Base-by-base conservation (phyloP, 2,797 vertebrate species). In the Danio jaintianensis region DNA sequence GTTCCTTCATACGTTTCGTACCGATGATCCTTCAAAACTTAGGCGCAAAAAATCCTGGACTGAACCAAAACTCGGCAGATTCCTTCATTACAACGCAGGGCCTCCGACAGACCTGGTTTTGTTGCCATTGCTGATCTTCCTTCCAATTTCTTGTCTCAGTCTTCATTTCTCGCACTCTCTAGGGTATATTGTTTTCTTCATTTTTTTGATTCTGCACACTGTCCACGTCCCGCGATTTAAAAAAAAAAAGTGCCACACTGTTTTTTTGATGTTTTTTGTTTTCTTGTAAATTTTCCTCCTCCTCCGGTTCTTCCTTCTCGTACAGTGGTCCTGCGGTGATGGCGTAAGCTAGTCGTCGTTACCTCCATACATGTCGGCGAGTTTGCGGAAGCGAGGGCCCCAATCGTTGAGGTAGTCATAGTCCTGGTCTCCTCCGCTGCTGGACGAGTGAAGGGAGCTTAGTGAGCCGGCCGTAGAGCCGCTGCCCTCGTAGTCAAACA, bases 391-490 rank as follows among this genome's bases (percentile, higher is more conserved):
- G 68, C 96, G 96, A 0, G 98, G 98, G 47, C 97, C 98, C 98
- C 98, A 99, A 90, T 98, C 96, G 47, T 97, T 96, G 88, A 99
- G 96, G 94, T 99, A 99, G 92, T 99, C 96, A 88, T 98, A 99
- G 93, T 98, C 97, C 94, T 99, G 97, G 90, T 98, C 97, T 1
- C 95, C 96, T 42, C 95, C 96, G 84, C 96, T 97, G 89, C 96
- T 97, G 75, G 96, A 97, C 36, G 98, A 98, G 89, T 98, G 96
- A 79, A 99, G 96, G 73, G 97, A 98, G 92, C 97, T 98, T 92
- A 99, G 94, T 79, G 98, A 98, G 75, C 98, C 98, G 0, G 98
- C 98, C 0, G 96, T 97, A 83, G 98, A 99, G 82, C 97, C 97
- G 0, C 96, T 97, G 89, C 97, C 97, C 89, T 99, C 97, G 0